Conservation (phyloP, 2,797 vertebrate species). For the Carapus acus region DNA sequence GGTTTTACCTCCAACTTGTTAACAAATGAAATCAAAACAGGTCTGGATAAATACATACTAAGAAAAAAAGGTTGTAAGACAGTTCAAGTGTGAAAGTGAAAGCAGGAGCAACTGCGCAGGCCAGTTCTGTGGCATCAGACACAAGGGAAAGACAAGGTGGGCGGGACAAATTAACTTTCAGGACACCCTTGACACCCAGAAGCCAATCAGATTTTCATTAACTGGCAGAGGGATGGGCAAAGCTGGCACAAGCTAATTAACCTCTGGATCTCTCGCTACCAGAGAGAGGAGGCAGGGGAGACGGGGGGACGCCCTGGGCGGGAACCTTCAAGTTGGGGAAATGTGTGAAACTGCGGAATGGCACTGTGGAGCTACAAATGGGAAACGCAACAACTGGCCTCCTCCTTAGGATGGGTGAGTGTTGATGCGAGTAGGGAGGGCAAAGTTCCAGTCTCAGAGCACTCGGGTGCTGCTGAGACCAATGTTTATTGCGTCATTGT, state of each 20-base stretch:
- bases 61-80: slow-evolving; percentile 21
- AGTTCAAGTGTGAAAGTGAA: slow-evolving; percentile 29
- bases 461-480: slow-evolving; percentile 3
- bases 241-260: slow-evolving; percentile 78
- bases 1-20: too few relatives aligned
- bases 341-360: slow-evolving; percentile 40
- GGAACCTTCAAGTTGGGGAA: slow-evolving; percentile 58
- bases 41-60: slow-evolving; percentile 4
- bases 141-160: slow-evolving; percentile 58
- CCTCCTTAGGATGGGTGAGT: too few relatives aligned
- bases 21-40: slow-evolving; percentile 6
- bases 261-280: slow-evolving; percentile 69
- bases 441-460: too few relatives aligned
- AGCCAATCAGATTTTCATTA: slow-evolving; percentile 83
- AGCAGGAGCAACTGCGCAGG: slow-evolving; percentile 29
- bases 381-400: too few relatives aligned
- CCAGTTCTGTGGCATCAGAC: slow-evolving; percentile 55
- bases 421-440: too few relatives aligned
- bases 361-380: slow-evolving; percentile 26
- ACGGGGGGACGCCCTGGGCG: slow-evolving; percentile 59
- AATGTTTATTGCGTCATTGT: slow-evolving; percentile 27
- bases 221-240: slow-evolving; percentile 75
- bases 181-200: slow-evolving; percentile 79
- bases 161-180: slow-evolving; percentile 76
- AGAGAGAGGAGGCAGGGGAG: slow-evolving; percentile 57